phyloP scores from a whole-genome alignment of 2,888 invertebrate species.

The Altica lythri region DNA sequence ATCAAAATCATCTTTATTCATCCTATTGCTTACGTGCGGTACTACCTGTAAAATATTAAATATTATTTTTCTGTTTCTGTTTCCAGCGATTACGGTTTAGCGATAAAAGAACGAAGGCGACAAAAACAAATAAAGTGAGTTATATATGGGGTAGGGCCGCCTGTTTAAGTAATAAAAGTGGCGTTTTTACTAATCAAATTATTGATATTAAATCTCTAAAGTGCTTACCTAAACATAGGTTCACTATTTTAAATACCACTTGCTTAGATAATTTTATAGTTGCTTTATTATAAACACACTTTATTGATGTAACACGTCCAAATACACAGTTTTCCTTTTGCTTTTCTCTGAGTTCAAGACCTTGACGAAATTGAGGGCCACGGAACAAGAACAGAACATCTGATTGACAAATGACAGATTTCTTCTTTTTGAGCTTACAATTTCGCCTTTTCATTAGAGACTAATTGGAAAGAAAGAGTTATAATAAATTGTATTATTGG shows the following conservation, averaged over 20 bases:
- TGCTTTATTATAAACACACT: constrained; percentile 15
- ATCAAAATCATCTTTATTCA: constrained; percentile 43
- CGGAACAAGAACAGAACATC: constrained; percentile 10
- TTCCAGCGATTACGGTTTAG: not conserved
- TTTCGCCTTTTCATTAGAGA: no score
- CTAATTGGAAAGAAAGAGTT: no score
- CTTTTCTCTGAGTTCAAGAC: constrained; percentile 10
- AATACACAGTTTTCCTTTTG: constrained; percentile 16
- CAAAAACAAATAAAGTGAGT: constrained; percentile 1
- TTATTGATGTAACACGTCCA: constrained; percentile 21
- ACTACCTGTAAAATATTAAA: constrained; percentile 4
- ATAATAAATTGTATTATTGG: no score
- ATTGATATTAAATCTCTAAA: not conserved
- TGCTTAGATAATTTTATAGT: constrained; percentile 5
- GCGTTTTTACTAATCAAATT: no score
- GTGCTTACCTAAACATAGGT: constrained; percentile 16
- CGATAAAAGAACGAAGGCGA: not conserved
- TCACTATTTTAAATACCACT: not conserved
- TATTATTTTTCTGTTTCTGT: no score
- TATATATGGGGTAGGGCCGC: constrained; percentile 16
- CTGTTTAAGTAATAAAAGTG: no score
- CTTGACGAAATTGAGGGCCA: no score
- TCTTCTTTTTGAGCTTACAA: not conserved
- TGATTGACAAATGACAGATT: constrained; percentile 15
- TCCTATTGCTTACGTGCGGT: constrained; percentile 25